phyloP scores from a whole-genome alignment of 2,797 vertebrate species.

The Mus caroli region DNA sequence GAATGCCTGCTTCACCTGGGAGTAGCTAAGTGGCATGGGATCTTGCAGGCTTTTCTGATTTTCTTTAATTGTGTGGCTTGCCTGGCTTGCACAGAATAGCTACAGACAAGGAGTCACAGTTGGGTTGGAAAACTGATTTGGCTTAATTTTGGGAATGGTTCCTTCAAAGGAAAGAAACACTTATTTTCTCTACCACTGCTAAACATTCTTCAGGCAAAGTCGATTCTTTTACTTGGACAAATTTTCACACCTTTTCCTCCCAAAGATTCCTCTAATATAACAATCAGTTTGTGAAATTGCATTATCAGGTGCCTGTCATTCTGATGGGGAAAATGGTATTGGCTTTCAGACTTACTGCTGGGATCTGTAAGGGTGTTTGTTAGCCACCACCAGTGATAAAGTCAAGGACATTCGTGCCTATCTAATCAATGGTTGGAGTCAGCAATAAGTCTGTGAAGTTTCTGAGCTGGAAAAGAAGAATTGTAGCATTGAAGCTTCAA shows the following conservation, averaged over 20 bases:
- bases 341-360: background rate
- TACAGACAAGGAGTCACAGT: background rate
- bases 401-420: background rate
- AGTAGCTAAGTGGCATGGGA: background rate
- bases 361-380: background rate
- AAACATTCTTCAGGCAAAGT: background rate
- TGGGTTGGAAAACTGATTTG: background rate
- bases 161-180: background rate
- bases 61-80: background rate
- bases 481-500: background rate
- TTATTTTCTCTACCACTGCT: background rate
- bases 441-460: background rate
- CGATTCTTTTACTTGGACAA: background rate
- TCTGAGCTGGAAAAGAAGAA: background rate
- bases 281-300: background rate
- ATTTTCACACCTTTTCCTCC: background rate
- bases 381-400: background rate
- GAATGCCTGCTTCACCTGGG: background rate
- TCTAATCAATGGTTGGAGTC: background rate
- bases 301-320: background rate
- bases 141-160: slow-evolving; percentile 27
- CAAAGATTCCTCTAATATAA: background rate
- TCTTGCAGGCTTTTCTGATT: background rate
- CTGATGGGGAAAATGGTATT: background rate
- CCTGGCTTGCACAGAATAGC: background rate